These are phyloP conservation scores for Siphlonurus alternatus DNA, from an alignment of 2,888 invertebrate species.

Conservation along the genomic window DNA sequence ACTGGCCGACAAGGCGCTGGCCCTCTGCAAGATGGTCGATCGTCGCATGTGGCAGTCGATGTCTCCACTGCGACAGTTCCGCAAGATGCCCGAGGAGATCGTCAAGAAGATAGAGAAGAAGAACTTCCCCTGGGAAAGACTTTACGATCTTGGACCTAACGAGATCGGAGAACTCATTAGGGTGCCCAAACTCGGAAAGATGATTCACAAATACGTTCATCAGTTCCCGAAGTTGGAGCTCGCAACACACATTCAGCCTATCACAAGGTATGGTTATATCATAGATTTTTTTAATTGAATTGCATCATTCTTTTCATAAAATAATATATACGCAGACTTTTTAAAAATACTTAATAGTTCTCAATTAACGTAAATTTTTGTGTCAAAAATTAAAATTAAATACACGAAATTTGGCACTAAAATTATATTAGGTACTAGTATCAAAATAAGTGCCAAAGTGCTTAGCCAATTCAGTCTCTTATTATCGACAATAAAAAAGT, in stretches of 20 bases:
- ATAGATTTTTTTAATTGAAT: constrained; percentile 1
- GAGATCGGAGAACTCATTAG: constrained; percentile 91
- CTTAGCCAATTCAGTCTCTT: too few species aligned
- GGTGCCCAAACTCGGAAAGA: constrained; percentile 83
- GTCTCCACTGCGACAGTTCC: constrained; percentile 93
- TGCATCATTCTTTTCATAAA: not conserved
- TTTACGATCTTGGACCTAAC: constrained; percentile 92
- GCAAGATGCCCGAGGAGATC: constrained; percentile 93
- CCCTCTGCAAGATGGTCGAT: constrained; percentile 98
- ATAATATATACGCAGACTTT: too few species aligned
- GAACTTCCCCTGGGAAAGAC: constrained; percentile 74
- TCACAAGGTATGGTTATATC: constrained; percentile 57
- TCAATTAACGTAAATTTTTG: too few species aligned
- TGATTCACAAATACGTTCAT: constrained; percentile 89
- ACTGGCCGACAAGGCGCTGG: constrained; percentile 84
- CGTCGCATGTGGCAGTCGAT: constrained; percentile 99
- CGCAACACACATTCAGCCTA: constrained; percentile 94
- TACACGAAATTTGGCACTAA: too few species aligned
- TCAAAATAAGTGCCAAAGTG: too few species aligned
- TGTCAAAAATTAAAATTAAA: too few species aligned
- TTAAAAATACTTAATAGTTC: too few species aligned
- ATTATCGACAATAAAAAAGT: too few species aligned
- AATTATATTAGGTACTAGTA: too few species aligned
- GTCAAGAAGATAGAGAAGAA: constrained; percentile 98
- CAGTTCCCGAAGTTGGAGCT: constrained; percentile 94